Conservation (phyloP, 2,888 invertebrate species). For the Agonopterix arenella region DNA sequence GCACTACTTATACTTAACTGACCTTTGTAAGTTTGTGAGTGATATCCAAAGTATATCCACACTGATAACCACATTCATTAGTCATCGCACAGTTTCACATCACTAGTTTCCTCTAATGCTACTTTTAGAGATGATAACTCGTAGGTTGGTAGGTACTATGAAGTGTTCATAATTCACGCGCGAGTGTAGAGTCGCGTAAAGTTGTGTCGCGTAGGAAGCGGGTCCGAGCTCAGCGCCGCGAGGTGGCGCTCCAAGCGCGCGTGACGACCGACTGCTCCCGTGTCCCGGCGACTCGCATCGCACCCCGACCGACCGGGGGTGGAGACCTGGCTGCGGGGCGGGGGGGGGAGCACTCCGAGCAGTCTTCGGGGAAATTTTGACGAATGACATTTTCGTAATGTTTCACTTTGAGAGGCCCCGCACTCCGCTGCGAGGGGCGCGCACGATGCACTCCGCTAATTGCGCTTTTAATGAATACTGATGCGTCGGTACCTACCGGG, state of each 20-base stretch:
- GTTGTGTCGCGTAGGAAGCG: too few species aligned
- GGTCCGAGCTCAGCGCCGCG: background rate
- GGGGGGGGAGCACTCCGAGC: conserved; percentile 2
- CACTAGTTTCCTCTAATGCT: too few species aligned
- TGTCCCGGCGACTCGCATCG: conserved; percentile 17
- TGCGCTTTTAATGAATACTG: conserved; percentile 58
- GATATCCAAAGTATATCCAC: too few species aligned
- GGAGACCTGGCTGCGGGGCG: background rate
- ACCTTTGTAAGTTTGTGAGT: too few species aligned
- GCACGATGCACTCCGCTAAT: conserved; percentile 55
- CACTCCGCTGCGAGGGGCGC: conserved; percentile 10
- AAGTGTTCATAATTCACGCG: too few species aligned
- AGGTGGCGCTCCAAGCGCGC: conserved; percentile 8
- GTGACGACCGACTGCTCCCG: conserved; percentile 1
- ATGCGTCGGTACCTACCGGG: conserved; percentile 20
- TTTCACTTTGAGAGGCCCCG: conserved; percentile 37
- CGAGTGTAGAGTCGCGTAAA: too few species aligned
- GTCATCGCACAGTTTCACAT: too few species aligned
- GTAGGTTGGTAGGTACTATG: too few species aligned
- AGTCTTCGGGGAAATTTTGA: conserved; percentile 62
- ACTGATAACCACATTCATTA: too few species aligned
- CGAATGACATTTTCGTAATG: conserved; percentile 61
- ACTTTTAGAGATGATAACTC: too few species aligned
- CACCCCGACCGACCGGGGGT: conserved; percentile 6
- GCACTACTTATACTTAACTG: too few species aligned